Evolutionary conservation across 2,113 vertebrate genomes (phyloP).

Genomic region (Cheilinus undulatus): DNA sequence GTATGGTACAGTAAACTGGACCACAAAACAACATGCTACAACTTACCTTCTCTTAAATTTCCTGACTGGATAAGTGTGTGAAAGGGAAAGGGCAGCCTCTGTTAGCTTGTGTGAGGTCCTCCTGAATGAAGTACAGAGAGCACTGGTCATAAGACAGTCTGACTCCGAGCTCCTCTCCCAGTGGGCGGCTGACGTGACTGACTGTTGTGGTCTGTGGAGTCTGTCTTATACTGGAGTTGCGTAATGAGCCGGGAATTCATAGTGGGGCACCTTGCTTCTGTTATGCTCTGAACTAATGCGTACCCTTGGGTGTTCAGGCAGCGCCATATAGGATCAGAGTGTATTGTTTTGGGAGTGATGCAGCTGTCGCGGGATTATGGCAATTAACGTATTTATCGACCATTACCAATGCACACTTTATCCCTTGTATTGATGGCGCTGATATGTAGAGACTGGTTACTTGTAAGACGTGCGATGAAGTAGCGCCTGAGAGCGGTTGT

Average conservation of each 20-base stretch:
- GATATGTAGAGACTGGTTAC: neutral
- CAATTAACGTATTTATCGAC: constrained; percentile 38
- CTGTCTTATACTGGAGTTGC: constrained; percentile 71
- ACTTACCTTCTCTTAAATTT: constrained; percentile 43
- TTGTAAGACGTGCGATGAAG: constrained; percentile 8
- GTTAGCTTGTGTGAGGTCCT: constrained; percentile 7
- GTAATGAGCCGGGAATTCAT: constrained; percentile 70
- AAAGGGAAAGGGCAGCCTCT: constrained; percentile 6
- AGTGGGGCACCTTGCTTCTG: constrained; percentile 67
- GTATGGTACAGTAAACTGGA: neutral
- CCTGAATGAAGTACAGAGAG: constrained; percentile 4
- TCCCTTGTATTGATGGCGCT: constrained; percentile 7
- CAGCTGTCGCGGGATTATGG: constrained; percentile 71
- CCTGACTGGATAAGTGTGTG: constrained; percentile 6
- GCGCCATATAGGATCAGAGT: constrained; percentile 16
- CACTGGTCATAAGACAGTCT: constrained; percentile 10
- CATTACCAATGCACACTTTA: constrained; percentile 28
- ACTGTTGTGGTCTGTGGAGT: constrained; percentile 16
- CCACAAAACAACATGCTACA: neutral
- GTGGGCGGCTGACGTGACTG: constrained; percentile 6
- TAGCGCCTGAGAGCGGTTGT: constrained; percentile 35
- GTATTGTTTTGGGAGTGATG: constrained; percentile 62
- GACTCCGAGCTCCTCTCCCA: constrained; percentile 5
- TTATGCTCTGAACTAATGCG: constrained; percentile 51
- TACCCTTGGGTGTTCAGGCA: constrained; percentile 57